phyloP scores from a whole-genome alignment of 2,797 vertebrate genomes.

The Neomorphus geoffroyi region DNA sequence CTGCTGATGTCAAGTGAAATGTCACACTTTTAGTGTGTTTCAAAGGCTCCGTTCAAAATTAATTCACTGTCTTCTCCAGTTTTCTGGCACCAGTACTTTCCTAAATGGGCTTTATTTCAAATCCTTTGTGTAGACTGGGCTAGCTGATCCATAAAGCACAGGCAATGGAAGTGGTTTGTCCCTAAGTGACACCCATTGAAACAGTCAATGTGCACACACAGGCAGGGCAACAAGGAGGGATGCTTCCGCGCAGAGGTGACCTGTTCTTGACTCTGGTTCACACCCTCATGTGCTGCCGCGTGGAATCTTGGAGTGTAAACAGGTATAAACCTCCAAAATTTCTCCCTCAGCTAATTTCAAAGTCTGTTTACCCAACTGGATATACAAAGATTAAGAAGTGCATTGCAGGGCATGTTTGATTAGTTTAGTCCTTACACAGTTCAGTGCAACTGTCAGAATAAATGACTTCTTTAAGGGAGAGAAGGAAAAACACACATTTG shows the following conservation, averaged over 20 bases:
- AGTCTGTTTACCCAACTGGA: slow-evolving; percentile 43
- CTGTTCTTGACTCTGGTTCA: not conserved
- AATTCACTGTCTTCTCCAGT: not conserved
- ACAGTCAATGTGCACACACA: not conserved
- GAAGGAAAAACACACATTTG: not conserved
- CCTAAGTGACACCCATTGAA: not conserved
- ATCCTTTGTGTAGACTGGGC: not conserved
- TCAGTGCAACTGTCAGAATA: slow-evolving; percentile 27
- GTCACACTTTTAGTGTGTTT: not conserved
- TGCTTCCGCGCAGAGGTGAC: not conserved
- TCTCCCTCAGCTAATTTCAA: slow-evolving; percentile 45
- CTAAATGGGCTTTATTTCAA: not conserved
- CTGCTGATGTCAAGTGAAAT: not conserved
- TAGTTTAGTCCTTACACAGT: slow-evolving; percentile 9
- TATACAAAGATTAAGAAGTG: slow-evolving; percentile 37
- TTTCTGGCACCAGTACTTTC: not conserved
- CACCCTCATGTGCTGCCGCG: not conserved
- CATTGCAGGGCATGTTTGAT: not conserved
- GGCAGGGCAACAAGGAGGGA: not conserved
- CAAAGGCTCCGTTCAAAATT: slow-evolving; percentile 9
- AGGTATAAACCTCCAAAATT: not conserved
- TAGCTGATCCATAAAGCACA: not conserved
- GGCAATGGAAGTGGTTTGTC: not conserved
- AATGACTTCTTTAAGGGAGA: not conserved
- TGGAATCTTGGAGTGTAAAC: not conserved